Evolutionary conservation across 2,888 invertebrate genomes (phyloP), one percentile per base, ranked within the genome.

Genomic region (Pyrgus malvae): DNA sequence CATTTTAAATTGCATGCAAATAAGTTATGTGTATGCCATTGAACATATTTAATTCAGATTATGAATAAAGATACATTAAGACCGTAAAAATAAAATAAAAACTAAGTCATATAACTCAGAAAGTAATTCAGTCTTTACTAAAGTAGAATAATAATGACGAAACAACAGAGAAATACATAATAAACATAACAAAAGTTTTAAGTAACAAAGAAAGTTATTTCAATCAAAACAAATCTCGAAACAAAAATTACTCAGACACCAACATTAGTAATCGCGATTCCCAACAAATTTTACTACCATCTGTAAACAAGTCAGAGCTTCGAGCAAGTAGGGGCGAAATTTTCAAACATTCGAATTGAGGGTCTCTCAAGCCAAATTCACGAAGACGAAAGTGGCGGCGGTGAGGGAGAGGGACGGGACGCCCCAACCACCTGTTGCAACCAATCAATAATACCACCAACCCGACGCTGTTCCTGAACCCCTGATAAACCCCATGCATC

Each of bases 391-490:
- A 79, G 78, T 76, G 76, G 80, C 79, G 74, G 74, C 78, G 58
- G 57, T 49, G 69, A n/a, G 72, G 27, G 78, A 69, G 80, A 76
- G 80, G 84, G 76, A 68, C 68, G 80, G 67, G 76, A 72, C 81
- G 74, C 83, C 86, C 81, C 78, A 78, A 63, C 83, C 74, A 88
- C 87, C 82, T 89, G 89, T 89, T 82, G 87, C 74, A 69, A 66
- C 71, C 81, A 88, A 89, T 89, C 89, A 87, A 89, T 89, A 89
- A 75, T 72, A 82, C 73, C 78, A 76, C 76, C 75, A 84, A 72
- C 74, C 76, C 83, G 76, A 82, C 82, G 81, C 80, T 76, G 76
- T 69, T 72, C 68, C 58, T 67, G 73, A 70, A 73, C 72, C 69
- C n/a, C 70, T 56, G 48, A 61, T 61, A 57, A 48, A 45, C 12